A percentile compares a stretch with the other conserved stretches of the same genome.
Conservation (phyloP, 64 coral and sea anemone species). For the Stichodactyla helianthus region DNA sequence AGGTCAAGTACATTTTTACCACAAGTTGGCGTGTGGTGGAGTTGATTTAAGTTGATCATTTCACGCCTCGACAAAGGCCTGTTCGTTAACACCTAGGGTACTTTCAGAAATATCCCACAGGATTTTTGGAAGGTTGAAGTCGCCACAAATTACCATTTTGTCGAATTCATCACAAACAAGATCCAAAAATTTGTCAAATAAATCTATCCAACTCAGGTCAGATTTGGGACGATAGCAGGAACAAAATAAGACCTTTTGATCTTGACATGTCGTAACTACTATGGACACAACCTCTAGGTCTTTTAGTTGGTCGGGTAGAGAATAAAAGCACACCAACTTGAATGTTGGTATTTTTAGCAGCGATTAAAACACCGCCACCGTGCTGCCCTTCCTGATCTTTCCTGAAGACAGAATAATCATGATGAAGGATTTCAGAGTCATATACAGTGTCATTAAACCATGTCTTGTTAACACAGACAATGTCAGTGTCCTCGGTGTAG, state of each 20-base stretch:
- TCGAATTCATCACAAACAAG: conserved; percentile 47
- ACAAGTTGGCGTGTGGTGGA: not conserved
- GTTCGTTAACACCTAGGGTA: conserved; percentile 5
- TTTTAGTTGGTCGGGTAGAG: not conserved
- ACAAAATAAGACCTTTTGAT: conserved; percentile 46
- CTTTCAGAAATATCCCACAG: conserved; percentile 46
- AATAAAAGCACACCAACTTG: conserved; percentile 32
- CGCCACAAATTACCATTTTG: conserved; percentile 48
- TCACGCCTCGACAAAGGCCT: not conserved
- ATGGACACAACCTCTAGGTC: conserved; percentile 43
- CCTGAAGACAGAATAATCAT: conserved; percentile 23
- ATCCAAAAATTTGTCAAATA: conserved; percentile 46
- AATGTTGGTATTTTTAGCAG: conserved; percentile 32
- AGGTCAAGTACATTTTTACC: not conserved
- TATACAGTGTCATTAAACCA: not conserved
- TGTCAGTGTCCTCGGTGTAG: conserved; percentile 30
- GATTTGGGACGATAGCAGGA: conserved; percentile 46
- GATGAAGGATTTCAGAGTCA: conserved; percentile 23
- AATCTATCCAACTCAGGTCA: conserved; percentile 45
- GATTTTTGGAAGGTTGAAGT: conserved; percentile 55
- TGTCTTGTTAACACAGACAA: conserved; percentile 40
- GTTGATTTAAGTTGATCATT: not conserved
- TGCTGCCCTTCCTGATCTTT: conserved; percentile 8
- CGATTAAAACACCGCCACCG: conserved; percentile 31
- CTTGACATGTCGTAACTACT: conserved; percentile 17